Evolutionary conservation across 37 sponge, comb jelly and placozoan genomes (phyloP), one percentile per base, ranked within the genome.

Genomic region (Cladorhizidae sp.): DNA sequence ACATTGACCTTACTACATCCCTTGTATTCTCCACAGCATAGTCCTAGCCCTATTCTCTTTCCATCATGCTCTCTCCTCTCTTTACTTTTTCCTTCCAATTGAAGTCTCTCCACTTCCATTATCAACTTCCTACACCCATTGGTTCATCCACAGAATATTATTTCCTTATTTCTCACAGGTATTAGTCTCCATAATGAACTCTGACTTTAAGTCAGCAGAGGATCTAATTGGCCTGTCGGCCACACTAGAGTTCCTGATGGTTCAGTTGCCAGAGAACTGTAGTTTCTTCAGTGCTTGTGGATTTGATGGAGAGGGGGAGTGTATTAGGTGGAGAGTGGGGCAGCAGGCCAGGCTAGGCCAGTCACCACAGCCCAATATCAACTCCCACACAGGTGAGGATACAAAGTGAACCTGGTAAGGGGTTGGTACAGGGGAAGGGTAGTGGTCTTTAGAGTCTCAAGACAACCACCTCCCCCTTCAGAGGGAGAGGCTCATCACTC

Each of bases 251-350:
- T 83, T 83, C 70, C 2, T 75, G 28, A 8, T 83, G 8, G n/a
- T 51, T 20, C 40, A 65, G 55, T 36, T 32, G 20, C 32, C 33
- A 32, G 69, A 83, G 49, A 83, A 83, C 69, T 83, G 84, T 35
- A 58, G 57, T 2, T 51, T 52, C 42, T 21, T 40, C 20, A 33
- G 36, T 8, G 49, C 41, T 9, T 86, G 86, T 40, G 52, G 20
- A 40, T 86, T 86, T 79, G 86, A 86, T 45, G 70, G 57, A 0
- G 38, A 26, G 0, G 43, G 76, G 25, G 58, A 31, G 25, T 83
- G 76, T 69, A 43, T 68, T 21, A 67, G 70, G 32, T 22, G 74
- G 40, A 35, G 49, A 7, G 33, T 51, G 26, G 12, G 70, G 8
- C 70, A 14, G 40, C 8, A 28, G 7, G 62, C 25, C 25, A 71